These are phyloP conservation scores for Cyanistes caeruleus DNA, from an alignment of 2,113 vertebrate species.

Conservation along the genomic window DNA sequence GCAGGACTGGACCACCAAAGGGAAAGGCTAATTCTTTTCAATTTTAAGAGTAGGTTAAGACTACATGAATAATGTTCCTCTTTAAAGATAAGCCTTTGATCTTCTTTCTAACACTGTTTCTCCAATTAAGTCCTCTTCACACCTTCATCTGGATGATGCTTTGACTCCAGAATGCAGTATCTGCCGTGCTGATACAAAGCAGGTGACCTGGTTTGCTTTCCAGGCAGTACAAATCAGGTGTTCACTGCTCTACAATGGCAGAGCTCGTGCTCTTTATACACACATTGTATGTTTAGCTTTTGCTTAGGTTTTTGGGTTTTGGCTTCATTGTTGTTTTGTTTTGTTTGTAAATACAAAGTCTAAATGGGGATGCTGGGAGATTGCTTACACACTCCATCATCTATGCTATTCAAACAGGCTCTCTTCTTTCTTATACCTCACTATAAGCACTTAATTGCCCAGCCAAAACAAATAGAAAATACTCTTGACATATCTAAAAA, in stretches of 20 bases:
- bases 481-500: conserved; percentile 30
- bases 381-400: not conserved
- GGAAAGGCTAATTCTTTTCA: not conserved
- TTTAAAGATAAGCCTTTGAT: not conserved
- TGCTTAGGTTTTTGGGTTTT: not conserved
- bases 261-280: not conserved
- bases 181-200: not conserved
- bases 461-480: conserved; percentile 20
- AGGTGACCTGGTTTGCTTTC: not conserved
- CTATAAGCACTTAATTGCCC: not conserved
- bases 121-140: not conserved
- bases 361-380: not conserved
- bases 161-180: not conserved
- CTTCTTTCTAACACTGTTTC: not conserved
- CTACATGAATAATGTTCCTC: not conserved
- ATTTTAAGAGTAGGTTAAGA: not conserved
- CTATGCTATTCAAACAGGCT: not conserved
- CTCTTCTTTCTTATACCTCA: not conserved
- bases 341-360: not conserved
- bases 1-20: not conserved
- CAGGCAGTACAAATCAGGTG: not conserved
- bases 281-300: not conserved
- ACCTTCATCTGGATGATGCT: not conserved
- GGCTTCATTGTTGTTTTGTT: not conserved
- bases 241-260: not conserved